Conservation (phyloP, 2,113 vertebrate genomes). For the Elephantulus edwardii region DNA sequence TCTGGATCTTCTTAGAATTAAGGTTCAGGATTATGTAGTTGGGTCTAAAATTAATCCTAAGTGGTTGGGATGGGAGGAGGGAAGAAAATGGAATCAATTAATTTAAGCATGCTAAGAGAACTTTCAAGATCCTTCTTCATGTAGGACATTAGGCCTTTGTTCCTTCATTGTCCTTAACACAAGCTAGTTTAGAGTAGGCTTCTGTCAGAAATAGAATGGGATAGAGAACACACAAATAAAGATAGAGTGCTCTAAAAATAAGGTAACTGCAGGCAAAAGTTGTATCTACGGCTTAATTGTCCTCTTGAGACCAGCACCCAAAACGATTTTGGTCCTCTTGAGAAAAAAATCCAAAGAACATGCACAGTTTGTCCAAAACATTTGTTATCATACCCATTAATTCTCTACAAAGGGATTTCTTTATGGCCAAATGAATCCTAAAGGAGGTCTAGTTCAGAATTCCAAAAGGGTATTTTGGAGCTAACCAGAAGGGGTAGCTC, state of each 20-base stretch:
- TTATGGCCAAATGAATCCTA: neutral
- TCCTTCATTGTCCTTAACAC: neutral
- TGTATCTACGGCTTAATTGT: neutral
- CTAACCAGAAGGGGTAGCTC: neutral
- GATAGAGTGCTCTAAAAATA: neutral
- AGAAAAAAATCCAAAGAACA: neutral
- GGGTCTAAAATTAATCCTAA: neutral
- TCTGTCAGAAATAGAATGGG: neutral
- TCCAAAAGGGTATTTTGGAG: slow-evolving; percentile 10
- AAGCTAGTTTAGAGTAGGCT: neutral
- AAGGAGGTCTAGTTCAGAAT: neutral
- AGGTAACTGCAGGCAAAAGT: neutral
- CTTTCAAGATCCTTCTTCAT: neutral
- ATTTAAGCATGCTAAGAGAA: slow-evolving; percentile 1
- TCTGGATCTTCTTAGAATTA: slow-evolving; percentile 57
- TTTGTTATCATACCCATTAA: neutral
- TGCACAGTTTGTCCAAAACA: neutral
- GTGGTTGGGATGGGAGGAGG: slow-evolving; percentile 16
- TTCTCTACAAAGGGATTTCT: neutral
- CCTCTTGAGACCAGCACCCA: neutral
- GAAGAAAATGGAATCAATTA: slow-evolving; percentile 16
- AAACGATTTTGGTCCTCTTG: too few relatives aligned
- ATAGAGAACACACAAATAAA: neutral
- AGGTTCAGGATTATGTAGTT: slow-evolving; percentile 45
- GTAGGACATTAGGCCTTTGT: neutral